Conservation (phyloP, 1,140 invertebrate genomes). For the Wiebesia pumilae region DNA sequence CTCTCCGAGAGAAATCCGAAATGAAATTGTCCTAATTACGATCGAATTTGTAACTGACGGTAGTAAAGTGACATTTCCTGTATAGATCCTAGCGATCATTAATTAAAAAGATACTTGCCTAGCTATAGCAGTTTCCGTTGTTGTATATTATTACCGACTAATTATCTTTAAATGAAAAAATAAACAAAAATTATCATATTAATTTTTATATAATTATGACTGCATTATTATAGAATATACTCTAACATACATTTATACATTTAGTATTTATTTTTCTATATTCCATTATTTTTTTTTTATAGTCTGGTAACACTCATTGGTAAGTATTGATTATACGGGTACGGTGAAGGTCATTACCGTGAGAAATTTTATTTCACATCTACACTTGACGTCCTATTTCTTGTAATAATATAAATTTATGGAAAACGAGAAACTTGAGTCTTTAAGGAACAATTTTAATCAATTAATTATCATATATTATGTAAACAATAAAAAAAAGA, state of each 20-base stretch:
- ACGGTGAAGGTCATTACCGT: not conserved
- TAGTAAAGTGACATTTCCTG: conserved; percentile 7
- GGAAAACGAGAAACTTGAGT: not conserved
- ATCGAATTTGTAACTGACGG: not conserved
- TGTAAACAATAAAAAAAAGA: too few relatives aligned
- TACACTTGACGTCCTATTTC: not conserved
- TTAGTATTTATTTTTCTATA: not conserved
- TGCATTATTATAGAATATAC: not conserved
- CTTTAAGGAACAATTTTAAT: too few relatives aligned
- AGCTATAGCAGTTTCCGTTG: not conserved
- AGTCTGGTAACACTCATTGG: not conserved
- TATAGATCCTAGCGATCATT: not conserved
- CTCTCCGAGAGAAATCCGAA: not conserved
- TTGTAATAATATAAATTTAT: not conserved
- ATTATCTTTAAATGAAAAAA: not conserved
- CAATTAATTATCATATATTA: too few relatives aligned
- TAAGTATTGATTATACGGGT: conserved; percentile 4
- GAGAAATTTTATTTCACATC: not conserved
- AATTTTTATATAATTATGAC: not conserved
- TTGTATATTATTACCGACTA: not conserved
- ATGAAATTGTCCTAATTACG: conserved; percentile 11
- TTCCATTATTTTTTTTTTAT: not conserved
- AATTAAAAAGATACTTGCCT: not conserved
- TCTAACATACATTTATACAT: not conserved
- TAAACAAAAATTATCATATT: not conserved